phyloP scores from a whole-genome alignment of 1,140 invertebrate species.

The Steinernema feltiae region DNA sequence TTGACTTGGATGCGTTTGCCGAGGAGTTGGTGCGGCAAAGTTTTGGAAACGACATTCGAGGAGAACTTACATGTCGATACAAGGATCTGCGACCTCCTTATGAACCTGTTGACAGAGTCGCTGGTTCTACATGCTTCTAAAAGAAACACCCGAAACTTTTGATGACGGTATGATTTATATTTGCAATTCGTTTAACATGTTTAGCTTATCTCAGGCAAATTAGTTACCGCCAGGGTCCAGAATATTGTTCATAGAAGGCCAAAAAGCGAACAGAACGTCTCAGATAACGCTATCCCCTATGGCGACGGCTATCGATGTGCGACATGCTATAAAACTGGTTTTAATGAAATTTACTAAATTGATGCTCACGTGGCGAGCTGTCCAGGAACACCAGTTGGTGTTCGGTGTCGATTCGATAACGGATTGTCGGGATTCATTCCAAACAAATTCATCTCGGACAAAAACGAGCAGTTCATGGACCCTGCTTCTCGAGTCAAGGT shows the following conservation, averaged over 20 bases:
- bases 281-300: too few species aligned
- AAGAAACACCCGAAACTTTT: background rate
- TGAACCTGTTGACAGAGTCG: conserved; percentile 64
- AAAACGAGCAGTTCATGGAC: conserved; percentile 72
- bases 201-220: too few species aligned
- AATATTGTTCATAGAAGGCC: background rate
- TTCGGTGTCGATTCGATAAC: conserved; percentile 83
- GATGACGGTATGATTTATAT: conserved; percentile 59
- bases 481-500: conserved; percentile 79
- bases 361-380: conserved; percentile 67
- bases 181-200: too few species aligned
- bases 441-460: conserved; percentile 88
- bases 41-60: conserved; percentile 92
- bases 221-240: too few species aligned
- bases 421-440: conserved; percentile 87
- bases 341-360: background rate
- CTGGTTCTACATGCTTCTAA: background rate
- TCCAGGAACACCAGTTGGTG: conserved; percentile 86
- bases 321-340: background rate
- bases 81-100: conserved; percentile 82
- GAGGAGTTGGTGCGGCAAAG: conserved; percentile 73
- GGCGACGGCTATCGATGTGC: background rate
- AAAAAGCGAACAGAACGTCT: too few species aligned
- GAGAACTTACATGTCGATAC: conserved; percentile 87
- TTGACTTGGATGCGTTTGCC: conserved; percentile 96